Base-by-base conservation (phyloP, 2,113 vertebrate genomes). In the Pleuronectes platessa region DNA sequence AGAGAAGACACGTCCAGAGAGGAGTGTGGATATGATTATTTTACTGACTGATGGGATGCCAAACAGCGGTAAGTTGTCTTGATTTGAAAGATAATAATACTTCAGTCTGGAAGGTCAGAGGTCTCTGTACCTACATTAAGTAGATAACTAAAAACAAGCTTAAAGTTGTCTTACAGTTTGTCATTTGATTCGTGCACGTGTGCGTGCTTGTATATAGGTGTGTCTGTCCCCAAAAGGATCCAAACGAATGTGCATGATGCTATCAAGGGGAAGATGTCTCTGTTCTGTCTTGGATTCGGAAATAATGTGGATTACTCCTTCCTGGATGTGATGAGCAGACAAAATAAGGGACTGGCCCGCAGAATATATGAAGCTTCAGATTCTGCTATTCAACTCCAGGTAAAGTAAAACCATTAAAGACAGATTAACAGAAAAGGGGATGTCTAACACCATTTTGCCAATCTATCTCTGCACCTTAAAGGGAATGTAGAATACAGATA, bases 201-300 rank as follows among this genome's bases (percentile, higher is more conserved):
- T 61, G 47, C 11, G 14, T 63, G 8, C 42, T 4, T 71, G 17
- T 21, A 9, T 47, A 24, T 35, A 70, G 66, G 75, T 1, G 67
- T 24, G 67, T 88, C 0, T 2, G 0, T 63, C 0, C 69, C 73
- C 11, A 14, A 3, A 1, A 21, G 0, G 1, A 97, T 99, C 83
- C 93, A 95, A 85, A 6, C 90, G 10, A 97, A 96, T 0, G 62
- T 96, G 56, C 81, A 20, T 20, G 11, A 86, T 21, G 94, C 94
- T 14, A 83, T 94, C 9, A 35, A 61, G 3, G 94, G 91, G 26
- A 93, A 78, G 21, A 96, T 94, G 5, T 93, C 92, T 67, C 81
- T 99, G 15, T 99, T 96, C 87, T 96, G 94, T 90, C 95, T 99
- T 61, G 98, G 97, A 61, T 97, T 98, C 0, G 97, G 97, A 63